Percentiles rank a stretch among this genome's conserved stretches.
phyloP scores from a whole-genome alignment of 2,888 invertebrate species.

The Troides oblongomaculatus region DNA sequence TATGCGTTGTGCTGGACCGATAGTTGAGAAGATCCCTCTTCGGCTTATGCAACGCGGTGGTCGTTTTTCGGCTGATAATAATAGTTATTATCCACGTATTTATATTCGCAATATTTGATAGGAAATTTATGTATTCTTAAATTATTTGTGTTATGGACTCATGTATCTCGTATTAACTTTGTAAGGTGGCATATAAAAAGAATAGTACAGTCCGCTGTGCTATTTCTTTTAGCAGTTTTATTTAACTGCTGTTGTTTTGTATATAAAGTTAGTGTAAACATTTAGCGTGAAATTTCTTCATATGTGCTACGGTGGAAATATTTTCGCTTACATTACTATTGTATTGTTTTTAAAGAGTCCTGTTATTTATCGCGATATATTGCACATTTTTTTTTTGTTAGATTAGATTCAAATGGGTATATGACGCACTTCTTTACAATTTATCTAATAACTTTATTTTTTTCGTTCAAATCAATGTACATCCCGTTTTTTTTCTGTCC shows the following conservation, averaged over 20 bases:
- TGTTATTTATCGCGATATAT: neutral
- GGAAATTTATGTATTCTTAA: neutral
- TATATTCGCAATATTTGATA: neutral
- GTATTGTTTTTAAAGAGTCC: neutral
- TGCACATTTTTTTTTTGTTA: neutral
- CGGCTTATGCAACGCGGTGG: no score
- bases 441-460: neutral
- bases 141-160: neutral
- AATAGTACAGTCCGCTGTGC: neutral
- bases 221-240: neutral
- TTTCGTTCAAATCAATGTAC: neutral
- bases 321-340: no score
- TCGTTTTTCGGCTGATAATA: no score
- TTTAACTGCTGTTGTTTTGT: slow-evolving; percentile 1
- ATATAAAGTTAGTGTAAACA: slow-evolving; percentile 4
- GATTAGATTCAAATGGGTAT: neutral
- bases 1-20: no score
- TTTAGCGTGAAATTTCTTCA: neutral
- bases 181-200: neutral
- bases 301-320: neutral
- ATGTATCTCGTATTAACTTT: neutral
- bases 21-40: no score
- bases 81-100: neutral
- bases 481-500: neutral
- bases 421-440: neutral